A percentile compares a stretch with the other conserved stretches of the same genome.
phyloP scores from a whole-genome alignment of 2,888 invertebrate genomes.

The Halictus ligatus region DNA sequence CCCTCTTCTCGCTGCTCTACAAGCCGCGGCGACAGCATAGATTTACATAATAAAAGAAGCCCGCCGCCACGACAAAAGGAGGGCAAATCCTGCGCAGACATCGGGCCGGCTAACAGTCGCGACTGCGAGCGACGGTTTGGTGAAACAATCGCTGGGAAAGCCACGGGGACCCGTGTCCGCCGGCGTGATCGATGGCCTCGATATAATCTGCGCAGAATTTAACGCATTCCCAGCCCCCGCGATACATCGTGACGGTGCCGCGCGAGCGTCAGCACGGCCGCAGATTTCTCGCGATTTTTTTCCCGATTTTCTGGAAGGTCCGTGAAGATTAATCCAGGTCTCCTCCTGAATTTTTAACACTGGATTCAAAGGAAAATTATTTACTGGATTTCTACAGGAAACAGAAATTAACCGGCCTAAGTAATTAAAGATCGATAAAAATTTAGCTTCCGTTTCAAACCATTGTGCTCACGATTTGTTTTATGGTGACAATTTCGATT shows the following conservation, averaged over 20 bases:
- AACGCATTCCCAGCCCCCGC: not conserved
- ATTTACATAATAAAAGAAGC: constrained; percentile 79
- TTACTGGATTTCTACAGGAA: too few species aligned
- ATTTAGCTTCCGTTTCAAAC: too few species aligned
- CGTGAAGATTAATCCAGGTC: too few species aligned
- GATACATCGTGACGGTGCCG: not conserved
- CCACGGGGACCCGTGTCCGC: not conserved
- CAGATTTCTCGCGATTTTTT: not conserved
- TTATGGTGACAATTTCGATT: too few species aligned
- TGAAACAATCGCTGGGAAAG: constrained; percentile 39
- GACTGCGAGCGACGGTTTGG: constrained; percentile 4
- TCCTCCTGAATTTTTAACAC: too few species aligned
- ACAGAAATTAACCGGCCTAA: too few species aligned
- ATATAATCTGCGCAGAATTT: not conserved
- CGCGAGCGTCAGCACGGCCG: not conserved
- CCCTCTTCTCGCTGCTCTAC: constrained; percentile 48
- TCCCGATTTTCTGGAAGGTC: not conserved
- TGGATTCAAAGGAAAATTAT: too few species aligned
- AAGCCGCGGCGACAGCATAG: constrained; percentile 64
- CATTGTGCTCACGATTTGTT: too few species aligned
- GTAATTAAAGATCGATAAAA: too few species aligned
- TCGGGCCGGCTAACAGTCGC: constrained; percentile 6
- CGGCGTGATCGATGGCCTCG: constrained; percentile 30
- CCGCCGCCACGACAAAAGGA: constrained; percentile 60
- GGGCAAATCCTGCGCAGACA: constrained; percentile 39